phyloP scores from a whole-genome alignment of 2,888 invertebrate genomes.

The Idaea biselata region DNA sequence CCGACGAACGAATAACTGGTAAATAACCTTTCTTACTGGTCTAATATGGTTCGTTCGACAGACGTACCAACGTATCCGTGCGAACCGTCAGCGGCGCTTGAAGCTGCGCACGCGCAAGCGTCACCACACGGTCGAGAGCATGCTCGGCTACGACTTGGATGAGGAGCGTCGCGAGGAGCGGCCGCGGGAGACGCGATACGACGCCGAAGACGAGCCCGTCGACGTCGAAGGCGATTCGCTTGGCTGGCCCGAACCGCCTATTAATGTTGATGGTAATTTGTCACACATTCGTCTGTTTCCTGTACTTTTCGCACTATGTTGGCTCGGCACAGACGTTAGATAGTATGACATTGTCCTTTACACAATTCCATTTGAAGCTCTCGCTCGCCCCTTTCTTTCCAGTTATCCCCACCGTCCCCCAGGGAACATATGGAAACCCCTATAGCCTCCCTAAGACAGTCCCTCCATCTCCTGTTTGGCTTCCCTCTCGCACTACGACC shows the following conservation, averaged over 20 bases:
- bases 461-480: too few species aligned
- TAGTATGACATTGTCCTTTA: too few species aligned
- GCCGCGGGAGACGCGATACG: constrained; percentile 62
- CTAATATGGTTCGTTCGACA: constrained; percentile 33
- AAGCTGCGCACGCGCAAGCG: constrained; percentile 77
- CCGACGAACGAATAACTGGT: too few species aligned
- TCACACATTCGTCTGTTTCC: not conserved
- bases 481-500: too few species aligned
- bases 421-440: too few species aligned
- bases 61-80: constrained; percentile 77
- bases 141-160: constrained; percentile 75
- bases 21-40: too few species aligned
- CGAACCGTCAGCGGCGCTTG: constrained; percentile 73
- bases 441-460: too few species aligned
- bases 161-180: constrained; percentile 71
- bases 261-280: constrained; percentile 62
- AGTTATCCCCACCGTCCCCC: too few species aligned
- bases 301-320: not conserved
- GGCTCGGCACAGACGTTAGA: too few species aligned
- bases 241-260: constrained; percentile 72
- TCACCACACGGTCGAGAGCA: constrained; percentile 78
- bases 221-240: constrained; percentile 77
- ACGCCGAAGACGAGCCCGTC: constrained; percentile 75
- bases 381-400: too few species aligned
- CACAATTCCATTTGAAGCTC: too few species aligned